phyloP scores from a whole-genome alignment of 2,797 vertebrate genomes.

The Antennarius maculatus region DNA sequence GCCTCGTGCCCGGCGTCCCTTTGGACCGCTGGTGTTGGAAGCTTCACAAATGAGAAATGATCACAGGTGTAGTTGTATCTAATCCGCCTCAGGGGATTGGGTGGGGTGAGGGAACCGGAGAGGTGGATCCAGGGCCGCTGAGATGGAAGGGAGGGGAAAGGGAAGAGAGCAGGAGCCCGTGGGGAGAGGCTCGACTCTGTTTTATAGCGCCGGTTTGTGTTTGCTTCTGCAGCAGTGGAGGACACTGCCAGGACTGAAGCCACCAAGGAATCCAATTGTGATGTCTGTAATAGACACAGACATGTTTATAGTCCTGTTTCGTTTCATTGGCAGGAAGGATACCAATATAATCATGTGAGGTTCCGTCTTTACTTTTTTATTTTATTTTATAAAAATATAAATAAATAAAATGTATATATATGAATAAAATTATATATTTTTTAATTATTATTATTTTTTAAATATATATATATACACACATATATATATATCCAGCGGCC shows the following conservation, averaged over 20 bases:
- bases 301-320: constrained; percentile 65
- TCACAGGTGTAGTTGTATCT: constrained; percentile 75
- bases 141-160: constrained; percentile 45
- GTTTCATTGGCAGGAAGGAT: constrained; percentile 45
- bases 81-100: constrained; percentile 62
- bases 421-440: too few species aligned
- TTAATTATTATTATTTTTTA: too few species aligned
- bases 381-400: too few species aligned
- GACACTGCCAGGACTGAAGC: constrained; percentile 27
- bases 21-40: constrained; percentile 57
- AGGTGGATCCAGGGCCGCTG: constrained; percentile 40
- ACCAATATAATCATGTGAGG: constrained; percentile 43
- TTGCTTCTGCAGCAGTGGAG: constrained; percentile 8
- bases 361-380: constrained; percentile 24
- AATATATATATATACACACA: too few species aligned
- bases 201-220: constrained; percentile 34
- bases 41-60: constrained; percentile 71
- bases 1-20: constrained; percentile 44
- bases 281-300: constrained; percentile 64
- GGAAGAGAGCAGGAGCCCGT: constrained; percentile 26
- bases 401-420: too few species aligned
- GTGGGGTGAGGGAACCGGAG: constrained; percentile 37
- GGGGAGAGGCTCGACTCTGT: constrained; percentile 42
- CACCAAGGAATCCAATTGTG: constrained; percentile 50
- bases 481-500: too few species aligned